These are phyloP conservation scores for Mungos mungo DNA, from an alignment of 2,113 vertebrate genomes.

Conservation along the genomic window DNA sequence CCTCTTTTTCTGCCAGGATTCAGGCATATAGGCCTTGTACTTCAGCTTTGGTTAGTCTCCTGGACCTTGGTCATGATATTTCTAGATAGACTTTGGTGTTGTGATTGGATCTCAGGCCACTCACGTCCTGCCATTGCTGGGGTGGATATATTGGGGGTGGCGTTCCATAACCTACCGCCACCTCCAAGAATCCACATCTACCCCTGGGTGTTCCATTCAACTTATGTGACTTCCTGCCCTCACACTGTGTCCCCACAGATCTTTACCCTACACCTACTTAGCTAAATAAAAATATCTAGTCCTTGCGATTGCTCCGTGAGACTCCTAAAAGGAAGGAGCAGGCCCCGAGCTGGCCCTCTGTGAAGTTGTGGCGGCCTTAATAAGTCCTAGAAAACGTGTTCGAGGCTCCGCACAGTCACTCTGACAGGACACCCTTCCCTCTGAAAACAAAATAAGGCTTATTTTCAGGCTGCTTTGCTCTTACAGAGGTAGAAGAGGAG, in stretches of 20 bases:
- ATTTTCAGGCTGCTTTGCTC: neutral
- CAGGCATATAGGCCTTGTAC: accelerated
- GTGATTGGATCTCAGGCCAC: neutral
- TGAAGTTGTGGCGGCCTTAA: neutral
- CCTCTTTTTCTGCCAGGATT: neutral
- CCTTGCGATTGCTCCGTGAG: neutral
- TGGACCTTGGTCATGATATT: neutral
- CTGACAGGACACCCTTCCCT: neutral
- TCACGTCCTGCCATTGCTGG: neutral
- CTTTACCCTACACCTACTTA: neutral
- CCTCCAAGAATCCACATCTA: neutral
- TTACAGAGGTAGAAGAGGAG: neutral
- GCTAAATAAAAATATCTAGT: too few relatives aligned
- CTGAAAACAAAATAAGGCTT: neutral
- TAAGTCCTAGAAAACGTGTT: accelerated
- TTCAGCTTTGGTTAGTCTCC: neutral
- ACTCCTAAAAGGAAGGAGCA: too few relatives aligned
- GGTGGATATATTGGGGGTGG: neutral
- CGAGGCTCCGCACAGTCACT: too few relatives aligned
- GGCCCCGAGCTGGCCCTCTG: neutral
- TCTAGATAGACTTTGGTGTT: neutral
- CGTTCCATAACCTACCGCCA: neutral
- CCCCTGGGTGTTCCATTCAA: neutral
- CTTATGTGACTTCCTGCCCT: neutral
- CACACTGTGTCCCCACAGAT: neutral